Base-by-base conservation (phyloP, 2,888 invertebrate genomes). In the Idaea biselata region DNA sequence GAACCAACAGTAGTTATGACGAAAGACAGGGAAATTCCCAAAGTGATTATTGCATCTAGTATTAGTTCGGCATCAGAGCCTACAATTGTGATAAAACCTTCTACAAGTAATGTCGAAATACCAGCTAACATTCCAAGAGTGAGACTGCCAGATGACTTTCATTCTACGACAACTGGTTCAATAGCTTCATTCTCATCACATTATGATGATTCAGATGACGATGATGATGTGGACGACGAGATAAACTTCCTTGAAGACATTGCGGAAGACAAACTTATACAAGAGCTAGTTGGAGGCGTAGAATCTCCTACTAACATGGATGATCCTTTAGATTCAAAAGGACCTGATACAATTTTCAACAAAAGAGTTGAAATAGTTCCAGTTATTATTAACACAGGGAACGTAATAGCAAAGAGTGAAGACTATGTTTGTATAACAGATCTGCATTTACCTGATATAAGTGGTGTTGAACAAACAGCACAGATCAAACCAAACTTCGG, bases 81-180 rank as follows among this genome's bases (percentile, higher is more conserved):
- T 0, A 94, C 93, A 76, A 93, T 95, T 64, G 89, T 95, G 53
- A 94, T 95, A 18, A 94, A 94, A 72, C 93, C 95, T 7, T 93
- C 93, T 0, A 88, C 92, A 56, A 88, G 82, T 69, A 83, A 85
- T 69, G 66, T 74, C n/a, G 83, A 83, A 71, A 80, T 88, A 63
- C 77, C 83, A 4, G 77, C 81, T 64, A 87, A 89, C 72, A 85
- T 89, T 60, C 93, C 94, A 7, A 88, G 94, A 76, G 93, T 94
- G 1, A 86, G 88, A 63, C 82, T 91, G 58, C 92, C 92, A 33
- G 91, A 89, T 62, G 90, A 91, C 69, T 91, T 92, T 65, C 91
- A 92, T 71, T 82, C 84, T 0, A 81, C 80, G 63, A 76, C 81
- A 60, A 76, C 81, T 17, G 87, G 83, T 16, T 89, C 89, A 5